Evolutionary conservation across 2,797 vertebrate species (phyloP).

Genomic region (Eleutherodactylus coqui): DNA sequence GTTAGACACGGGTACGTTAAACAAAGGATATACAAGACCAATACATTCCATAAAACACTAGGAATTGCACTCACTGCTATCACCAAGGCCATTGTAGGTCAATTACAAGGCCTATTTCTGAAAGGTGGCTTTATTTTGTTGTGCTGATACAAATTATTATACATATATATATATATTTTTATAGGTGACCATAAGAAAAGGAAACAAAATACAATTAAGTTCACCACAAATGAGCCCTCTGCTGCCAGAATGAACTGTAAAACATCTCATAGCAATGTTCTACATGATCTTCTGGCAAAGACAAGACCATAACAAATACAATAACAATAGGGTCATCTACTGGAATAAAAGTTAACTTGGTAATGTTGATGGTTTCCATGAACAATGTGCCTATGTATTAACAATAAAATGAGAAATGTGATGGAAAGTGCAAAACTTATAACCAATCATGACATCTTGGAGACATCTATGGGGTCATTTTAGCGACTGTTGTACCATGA

Average conservation of each 20-base stretch:
- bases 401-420: background rate
- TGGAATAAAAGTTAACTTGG: conserved; percentile 34
- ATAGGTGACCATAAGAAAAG: conserved; percentile 29
- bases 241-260: conserved; percentile 5
- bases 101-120: background rate
- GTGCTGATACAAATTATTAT: conserved; percentile 23
- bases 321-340: conserved; percentile 24
- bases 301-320: conserved; percentile 35
- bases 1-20: background rate
- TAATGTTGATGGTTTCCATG: background rate
- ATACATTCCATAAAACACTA: background rate
- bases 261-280: conserved; percentile 15
- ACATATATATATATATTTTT: conserved; percentile 2
- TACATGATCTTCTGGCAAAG: background rate
- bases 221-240: conserved; percentile 17
- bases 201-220: conserved; percentile 17
- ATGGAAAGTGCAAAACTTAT: conserved; percentile 22
- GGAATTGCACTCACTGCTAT: background rate
- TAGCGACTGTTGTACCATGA: conserved; percentile 8
- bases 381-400: conserved; percentile 38
- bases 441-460: background rate
- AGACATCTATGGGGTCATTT: background rate
- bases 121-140: conserved; percentile 19
- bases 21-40: background rate
- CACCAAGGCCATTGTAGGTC: conserved; percentile 6